Conservation (phyloP, 2,888 invertebrate species). For the Clanis bilineata region DNA sequence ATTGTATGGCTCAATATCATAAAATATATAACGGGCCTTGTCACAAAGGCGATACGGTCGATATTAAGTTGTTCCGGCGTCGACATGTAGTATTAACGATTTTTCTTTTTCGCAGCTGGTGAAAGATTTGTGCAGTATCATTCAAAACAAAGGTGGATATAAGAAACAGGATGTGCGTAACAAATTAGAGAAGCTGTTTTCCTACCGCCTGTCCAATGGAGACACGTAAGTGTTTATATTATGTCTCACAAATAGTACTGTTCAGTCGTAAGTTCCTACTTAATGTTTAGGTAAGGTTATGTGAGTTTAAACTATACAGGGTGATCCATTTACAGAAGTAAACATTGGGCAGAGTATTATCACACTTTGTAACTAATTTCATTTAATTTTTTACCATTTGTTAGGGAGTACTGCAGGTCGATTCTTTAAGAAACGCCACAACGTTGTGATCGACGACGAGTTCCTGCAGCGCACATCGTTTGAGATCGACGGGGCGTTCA, state of each 20-base stretch:
- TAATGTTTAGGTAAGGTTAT: neutral
- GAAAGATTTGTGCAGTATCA: constrained; percentile 61
- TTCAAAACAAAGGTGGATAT: constrained; percentile 51
- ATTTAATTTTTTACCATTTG: no score
- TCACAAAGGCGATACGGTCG: no score
- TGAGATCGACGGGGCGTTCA: no score
- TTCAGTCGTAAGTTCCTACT: neutral
- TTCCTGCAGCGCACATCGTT: no score
- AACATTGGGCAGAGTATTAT: no score
- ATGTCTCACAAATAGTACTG: neutral
- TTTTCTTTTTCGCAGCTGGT: constrained; percentile 52
- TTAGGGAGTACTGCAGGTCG: no score
- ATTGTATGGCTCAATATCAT: no score
- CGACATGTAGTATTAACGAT: neutral
- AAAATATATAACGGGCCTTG: no score
- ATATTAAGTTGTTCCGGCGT: no score
- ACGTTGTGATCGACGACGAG: no score
- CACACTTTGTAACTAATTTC: no score
- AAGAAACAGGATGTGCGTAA: constrained; percentile 52
- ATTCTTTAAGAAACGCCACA: no score
- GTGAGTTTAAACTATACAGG: neutral
- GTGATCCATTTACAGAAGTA: neutral
- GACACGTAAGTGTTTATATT: constrained; percentile 60
- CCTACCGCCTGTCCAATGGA: constrained; percentile 65
- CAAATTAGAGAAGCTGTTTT: constrained; percentile 61